Evolutionary conservation across 2,888 invertebrate genomes (phyloP), one percentile per base, ranked within the genome.

Genomic region (Catocala nupta): DNA sequence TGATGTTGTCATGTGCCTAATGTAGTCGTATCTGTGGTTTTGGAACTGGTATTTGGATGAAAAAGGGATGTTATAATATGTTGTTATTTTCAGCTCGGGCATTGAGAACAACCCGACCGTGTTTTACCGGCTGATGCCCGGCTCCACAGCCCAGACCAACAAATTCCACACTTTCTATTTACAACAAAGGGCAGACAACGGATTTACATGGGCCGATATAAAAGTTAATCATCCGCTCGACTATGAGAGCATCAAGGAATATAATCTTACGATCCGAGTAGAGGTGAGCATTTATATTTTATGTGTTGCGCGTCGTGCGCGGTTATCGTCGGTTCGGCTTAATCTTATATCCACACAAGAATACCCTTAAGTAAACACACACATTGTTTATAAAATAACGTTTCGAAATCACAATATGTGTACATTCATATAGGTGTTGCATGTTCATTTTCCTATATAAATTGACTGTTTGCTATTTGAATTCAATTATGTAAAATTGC

Each of bases 61-160:
- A 55, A 60, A 65, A 69, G 66, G 56, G 63, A 65, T 80, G 65
- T 75, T 86, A 75, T 81, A 90, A 80, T 73, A 70, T 78, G 43
- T 80, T 79, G 49, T 83, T 81, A 65, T 85, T 93, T 92, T 90
- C 96, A 98, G 98, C 95, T 98, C 98, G 89, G 98, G 98, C 78
- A 99, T 99, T 91, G 98, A 98, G 90, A 98, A 98, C 93, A 99
- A 98, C 93, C 98, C 98, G 64, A 98, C 98, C 80, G 98, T 99
- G 80, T 99, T 98, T 95, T 99, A 99, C 94, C 97, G 97, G 69
- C 94, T 99, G 87, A 99, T 99, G 97, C 98, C 98, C 72, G 98
- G 98, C 72, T 98, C 98, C 43, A 99, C 98, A 61, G 98, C 98
- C 7, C 98, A 99, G 93, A 99, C 98, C 80, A 99, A 99, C 95